Conservation (phyloP, 2,113 vertebrate species). For the Tympanuchus pallidicinctus region DNA sequence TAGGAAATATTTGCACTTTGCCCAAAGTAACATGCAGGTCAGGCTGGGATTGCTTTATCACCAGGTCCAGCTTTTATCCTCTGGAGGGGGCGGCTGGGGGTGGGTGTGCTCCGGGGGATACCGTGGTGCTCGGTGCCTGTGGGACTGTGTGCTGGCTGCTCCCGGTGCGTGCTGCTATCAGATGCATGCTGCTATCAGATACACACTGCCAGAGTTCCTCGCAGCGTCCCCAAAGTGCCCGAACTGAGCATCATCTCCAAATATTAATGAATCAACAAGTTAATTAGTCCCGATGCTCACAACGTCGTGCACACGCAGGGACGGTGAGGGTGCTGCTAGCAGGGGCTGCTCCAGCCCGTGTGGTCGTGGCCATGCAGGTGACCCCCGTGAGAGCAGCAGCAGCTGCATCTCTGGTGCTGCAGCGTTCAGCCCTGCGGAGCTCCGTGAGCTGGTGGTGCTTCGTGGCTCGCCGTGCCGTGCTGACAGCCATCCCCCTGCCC, state of each 20-base stretch:
- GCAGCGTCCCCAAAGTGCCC: neutral
- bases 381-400: neutral
- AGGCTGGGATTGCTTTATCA: neutral
- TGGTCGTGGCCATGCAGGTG: neutral
- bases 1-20: neutral
- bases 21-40: neutral
- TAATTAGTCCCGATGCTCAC: neutral
- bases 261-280: slow-evolving; percentile 64
- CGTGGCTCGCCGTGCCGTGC: neutral
- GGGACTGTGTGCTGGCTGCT: neutral
- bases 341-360: neutral
- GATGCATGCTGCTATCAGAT: neutral
- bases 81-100: neutral
- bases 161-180: neutral
- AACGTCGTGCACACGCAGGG: neutral
- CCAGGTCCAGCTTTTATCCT: neutral
- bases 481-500: neutral
- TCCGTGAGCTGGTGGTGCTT: rapidly evolving
- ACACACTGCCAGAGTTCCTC: neutral
- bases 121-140: neutral
- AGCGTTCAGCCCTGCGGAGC: rapidly evolving
- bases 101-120: neutral
- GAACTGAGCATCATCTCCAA: neutral
- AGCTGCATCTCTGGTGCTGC: rapidly evolving
- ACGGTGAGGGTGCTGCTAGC: neutral